These are phyloP conservation scores for Thermophis baileyi DNA, from an alignment of 2,113 vertebrate species.

Conservation along the genomic window DNA sequence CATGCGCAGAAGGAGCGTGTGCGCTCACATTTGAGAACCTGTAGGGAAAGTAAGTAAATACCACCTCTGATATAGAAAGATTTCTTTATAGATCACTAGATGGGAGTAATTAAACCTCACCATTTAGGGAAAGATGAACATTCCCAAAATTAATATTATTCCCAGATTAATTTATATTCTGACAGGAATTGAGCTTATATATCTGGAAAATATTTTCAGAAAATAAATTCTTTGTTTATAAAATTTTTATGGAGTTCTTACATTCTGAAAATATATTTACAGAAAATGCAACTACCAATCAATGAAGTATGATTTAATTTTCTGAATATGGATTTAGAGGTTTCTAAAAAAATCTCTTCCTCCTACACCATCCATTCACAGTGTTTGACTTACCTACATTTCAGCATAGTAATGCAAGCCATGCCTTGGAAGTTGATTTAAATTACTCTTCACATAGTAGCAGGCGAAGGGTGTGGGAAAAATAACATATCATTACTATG, in stretches of 20 bases:
- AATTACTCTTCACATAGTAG: slow-evolving; percentile 61
- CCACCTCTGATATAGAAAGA: not conserved
- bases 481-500: slow-evolving; percentile 62
- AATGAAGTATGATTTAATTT: not conserved
- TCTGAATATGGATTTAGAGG: not conserved
- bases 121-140: not conserved
- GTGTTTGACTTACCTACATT: slow-evolving; percentile 20
- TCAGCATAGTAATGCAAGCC: slow-evolving; percentile 55
- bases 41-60: no score
- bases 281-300: not conserved
- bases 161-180: not conserved
- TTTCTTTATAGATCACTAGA: not conserved
- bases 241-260: not conserved
- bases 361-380: slow-evolving; percentile 50
- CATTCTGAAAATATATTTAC: not conserved
- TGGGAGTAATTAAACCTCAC: not conserved
- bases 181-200: not conserved
- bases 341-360: slow-evolving; percentile 40
- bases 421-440: slow-evolving; percentile 56
- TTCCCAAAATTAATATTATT: not conserved
- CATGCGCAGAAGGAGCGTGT: no score
- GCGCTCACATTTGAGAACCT: no score
- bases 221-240: not conserved
- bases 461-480: not conserved
- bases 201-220: not conserved